A percentile compares a stretch with the other conserved stretches of the same genome.
phyloP scores from a whole-genome alignment of 1,140 invertebrate genomes.

The Heliconius congener region DNA sequence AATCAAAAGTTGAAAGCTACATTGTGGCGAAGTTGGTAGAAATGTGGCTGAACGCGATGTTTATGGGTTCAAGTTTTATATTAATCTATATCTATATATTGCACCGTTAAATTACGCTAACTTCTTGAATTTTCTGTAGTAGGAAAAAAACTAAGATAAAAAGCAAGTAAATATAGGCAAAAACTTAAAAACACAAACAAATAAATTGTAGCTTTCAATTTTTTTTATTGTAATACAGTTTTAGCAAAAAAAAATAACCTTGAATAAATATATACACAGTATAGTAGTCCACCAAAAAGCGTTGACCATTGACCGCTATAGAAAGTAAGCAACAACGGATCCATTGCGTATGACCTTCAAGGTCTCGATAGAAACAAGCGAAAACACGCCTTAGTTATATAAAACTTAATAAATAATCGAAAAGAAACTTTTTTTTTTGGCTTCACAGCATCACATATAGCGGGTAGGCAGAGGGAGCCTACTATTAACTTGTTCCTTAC shows the following conservation, averaged over 20 bases:
- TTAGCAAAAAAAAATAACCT: not conserved
- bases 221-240: not conserved
- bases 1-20: not conserved
- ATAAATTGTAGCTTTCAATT: too few relatives aligned
- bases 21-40: not conserved
- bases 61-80: too few relatives aligned
- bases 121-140: too few relatives aligned
- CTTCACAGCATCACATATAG: not conserved
- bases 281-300: conserved; percentile 23
- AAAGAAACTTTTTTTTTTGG: conserved; percentile 41
- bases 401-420: conserved; percentile 35
- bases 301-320: conserved; percentile 70
- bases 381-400: conserved; percentile 49
- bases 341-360: conserved; percentile 64
- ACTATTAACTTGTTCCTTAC: too few relatives aligned
- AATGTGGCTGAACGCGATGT: not conserved
- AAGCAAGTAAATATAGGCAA: not conserved
- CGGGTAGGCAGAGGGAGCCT: too few relatives aligned
- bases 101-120: too few relatives aligned
- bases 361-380: conserved; percentile 47
- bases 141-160: too few relatives aligned
- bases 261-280: not conserved
- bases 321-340: conserved; percentile 67
- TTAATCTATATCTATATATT: too few relatives aligned
- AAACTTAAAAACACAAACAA: too few relatives aligned